Evolutionary conservation across 2,797 vertebrate genomes (phyloP), one percentile per base, ranked within the genome.

Genomic region (Neosilurus hyrtlii): DNA sequence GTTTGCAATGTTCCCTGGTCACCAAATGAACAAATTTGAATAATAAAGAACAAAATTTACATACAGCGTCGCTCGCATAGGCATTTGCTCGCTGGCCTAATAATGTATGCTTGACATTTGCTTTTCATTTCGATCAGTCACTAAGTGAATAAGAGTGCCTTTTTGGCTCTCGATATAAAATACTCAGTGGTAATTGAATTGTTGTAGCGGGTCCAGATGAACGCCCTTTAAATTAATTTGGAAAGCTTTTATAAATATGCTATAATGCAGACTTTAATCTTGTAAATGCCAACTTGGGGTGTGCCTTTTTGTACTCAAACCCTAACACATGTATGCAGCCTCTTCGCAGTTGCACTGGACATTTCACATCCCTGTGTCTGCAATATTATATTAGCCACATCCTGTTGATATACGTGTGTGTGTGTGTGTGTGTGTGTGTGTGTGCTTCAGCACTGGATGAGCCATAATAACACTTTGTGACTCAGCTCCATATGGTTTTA

Each of bases 51-150:
- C 51, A 59, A 49, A 75, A 80, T 59, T 67, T 57, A 61, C 51
- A 84, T 80, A 30, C 22, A 10, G 30, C 12, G 3, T 80, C 57
- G 59, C 67, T 56, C 8, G 10, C 61, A 18, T 15, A 24, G 35
- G 16, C n/a, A 11, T 56, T 71, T 20, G 22, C 70, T 66, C 82
- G 26, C 51, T 74, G 49, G 52, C 26, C 57, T 79, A 65, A 79
- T 49, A 49, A 73, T 62, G 49, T n/a, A 65, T 20, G 30, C 71
- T 75, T 80, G 83, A 61, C 78, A 59, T 80, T 79, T 84, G 37
- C 71, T 75, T 80, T 77, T 73, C 37, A 30, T 67, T 79, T 84
- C 20, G 1, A 43, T 76, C 35, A 37, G 51, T 9, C 70, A 49
- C 9, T 20, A 49, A 59, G 12, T 62, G 37, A 22, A 51, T 56